Base-by-base conservation (phyloP, 2,888 invertebrate genomes). In the Augiades crinisus region DNA sequence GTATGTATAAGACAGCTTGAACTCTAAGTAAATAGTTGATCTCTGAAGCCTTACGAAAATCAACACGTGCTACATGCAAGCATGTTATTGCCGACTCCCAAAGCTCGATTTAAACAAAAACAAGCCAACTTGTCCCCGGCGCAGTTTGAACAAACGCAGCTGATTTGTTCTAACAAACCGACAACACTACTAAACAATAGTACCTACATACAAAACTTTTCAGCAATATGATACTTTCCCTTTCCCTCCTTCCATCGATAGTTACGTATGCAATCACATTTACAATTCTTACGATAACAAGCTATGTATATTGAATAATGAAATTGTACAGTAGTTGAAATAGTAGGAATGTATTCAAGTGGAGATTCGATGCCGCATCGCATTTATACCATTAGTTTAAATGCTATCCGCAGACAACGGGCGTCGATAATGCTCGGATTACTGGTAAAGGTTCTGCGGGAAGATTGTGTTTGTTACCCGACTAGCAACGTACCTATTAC, bases 111-210 rank as follows among this genome's bases (percentile, higher is more conserved):
- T 40, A 40, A 40, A 40, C 27, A 40, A 36, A 36, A 41, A 30
- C 50, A 43, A 43, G 50, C 34, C 50, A 50, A 50, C 50, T 43
- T 50, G 50, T 50, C 37, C 34, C 41, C 17, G 13, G 49, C 49
- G 49, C 19, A 34, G 41, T 43, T 50, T 27, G 34, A 34, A 41
- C 49, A 50, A 50, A 50, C 41, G 41, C 34, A 34, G 41, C 41
- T 50, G 49, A 50, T 50, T 49, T 49, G 33, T 41, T 41, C 49
- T 41, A 49, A 49, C 49, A 49, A 49, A 41, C 49, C 49, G 49
- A 49, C 41, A 21, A 16, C 41, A 41, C 38, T 41, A 40, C 49
- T 41, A 49, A 49, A 49, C 49, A 41, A 49, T 34, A 30, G 24
- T 34, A 41, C 49, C 41, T 14, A 49, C 19, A 22, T n/a, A n/a